Evolutionary conservation across 2,797 vertebrate species (phyloP).

Genomic region (Glossophaga mutica): DNA sequence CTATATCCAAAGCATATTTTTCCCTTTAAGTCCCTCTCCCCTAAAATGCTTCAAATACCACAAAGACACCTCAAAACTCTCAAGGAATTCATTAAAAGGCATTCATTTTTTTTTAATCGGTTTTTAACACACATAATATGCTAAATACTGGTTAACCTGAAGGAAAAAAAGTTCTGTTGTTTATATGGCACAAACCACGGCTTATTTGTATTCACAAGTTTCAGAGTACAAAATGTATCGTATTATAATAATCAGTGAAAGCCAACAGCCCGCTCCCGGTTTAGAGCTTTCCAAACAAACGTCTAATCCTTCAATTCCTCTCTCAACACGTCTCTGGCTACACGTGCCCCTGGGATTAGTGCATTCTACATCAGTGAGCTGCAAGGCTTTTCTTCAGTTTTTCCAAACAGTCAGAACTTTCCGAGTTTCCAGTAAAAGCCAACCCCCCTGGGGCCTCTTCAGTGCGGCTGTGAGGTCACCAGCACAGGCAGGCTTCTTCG

Average conservation of each 20-base stretch:
- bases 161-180: constrained; percentile 27
- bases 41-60: constrained; percentile 26
- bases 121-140: background rate
- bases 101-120: background rate
- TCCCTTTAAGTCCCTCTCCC: background rate
- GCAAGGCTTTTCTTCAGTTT: constrained; percentile 21
- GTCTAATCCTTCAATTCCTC: background rate
- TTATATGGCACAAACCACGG: background rate
- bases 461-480: background rate
- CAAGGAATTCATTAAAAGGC: background rate
- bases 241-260: background rate
- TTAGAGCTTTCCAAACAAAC: constrained; percentile 22
- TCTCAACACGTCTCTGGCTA: background rate
- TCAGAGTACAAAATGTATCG: background rate
- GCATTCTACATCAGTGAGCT: background rate
- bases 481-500: background rate
- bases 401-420: constrained; percentile 18
- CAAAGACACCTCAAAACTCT: background rate
- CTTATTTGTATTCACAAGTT: background rate
- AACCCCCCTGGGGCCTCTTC: background rate
- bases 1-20: background rate
- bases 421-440: constrained; percentile 24
- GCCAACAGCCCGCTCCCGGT: background rate
- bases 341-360: background rate
- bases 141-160: background rate